phyloP scores from a whole-genome alignment of 2,113 vertebrate species.

The Apistogramma diplotaenia region DNA sequence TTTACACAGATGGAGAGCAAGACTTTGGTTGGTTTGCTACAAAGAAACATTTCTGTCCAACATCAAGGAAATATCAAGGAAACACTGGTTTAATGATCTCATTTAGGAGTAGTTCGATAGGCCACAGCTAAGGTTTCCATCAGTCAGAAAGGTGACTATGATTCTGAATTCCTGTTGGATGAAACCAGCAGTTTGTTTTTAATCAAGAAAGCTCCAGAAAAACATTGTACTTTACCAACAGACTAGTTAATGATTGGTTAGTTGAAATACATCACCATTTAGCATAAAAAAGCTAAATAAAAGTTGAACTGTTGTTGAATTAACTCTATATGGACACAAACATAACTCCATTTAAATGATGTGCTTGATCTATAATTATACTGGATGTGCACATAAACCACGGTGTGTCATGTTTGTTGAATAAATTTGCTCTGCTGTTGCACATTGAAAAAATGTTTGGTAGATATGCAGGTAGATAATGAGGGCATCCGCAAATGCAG shows the following conservation, averaged over 20 bases:
- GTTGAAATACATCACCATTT: neutral
- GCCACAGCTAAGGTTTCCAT: neutral
- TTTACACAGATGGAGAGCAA: rapidly evolving
- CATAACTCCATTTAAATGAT: neutral
- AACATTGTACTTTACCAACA: neutral
- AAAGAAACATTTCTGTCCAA: neutral
- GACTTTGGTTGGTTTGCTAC: neutral
- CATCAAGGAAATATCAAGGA: rapidly evolving
- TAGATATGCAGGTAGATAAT: neutral
- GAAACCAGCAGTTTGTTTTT: neutral
- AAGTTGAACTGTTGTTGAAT: neutral
- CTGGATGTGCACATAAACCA: neutral
- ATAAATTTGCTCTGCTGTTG: neutral
- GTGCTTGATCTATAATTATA: neutral
- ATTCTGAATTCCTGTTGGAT: neutral
- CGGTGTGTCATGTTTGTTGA: neutral
- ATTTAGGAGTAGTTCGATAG: neutral
- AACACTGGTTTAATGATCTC: neutral
- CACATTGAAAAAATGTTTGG: neutral
- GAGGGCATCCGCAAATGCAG: neutral
- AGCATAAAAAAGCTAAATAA: no score
- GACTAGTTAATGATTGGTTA: neutral
- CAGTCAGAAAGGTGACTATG: neutral
- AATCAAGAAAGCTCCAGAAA: neutral
- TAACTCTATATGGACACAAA: neutral